These are phyloP conservation scores for Thereva unica DNA, from an alignment of 2,888 invertebrate species.

Conservation along the genomic window DNA sequence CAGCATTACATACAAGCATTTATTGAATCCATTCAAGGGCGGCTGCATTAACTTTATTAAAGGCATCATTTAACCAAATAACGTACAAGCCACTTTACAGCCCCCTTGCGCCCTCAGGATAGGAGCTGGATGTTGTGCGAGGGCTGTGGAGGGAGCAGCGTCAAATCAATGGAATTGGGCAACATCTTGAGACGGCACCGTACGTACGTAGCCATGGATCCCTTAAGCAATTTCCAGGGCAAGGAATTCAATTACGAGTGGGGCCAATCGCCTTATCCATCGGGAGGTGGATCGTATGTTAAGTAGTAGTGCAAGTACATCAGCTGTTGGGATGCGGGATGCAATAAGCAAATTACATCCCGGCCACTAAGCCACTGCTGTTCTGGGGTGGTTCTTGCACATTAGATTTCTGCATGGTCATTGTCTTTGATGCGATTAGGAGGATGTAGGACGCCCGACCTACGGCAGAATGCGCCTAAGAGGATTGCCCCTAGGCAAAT, in stretches of 20 bases:
- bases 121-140: too few species aligned
- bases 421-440: too few species aligned
- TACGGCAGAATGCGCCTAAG: too few species aligned
- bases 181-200: conserved; percentile 26
- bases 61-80: conserved; percentile 22
- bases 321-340: too few species aligned
- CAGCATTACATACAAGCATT: background rate
- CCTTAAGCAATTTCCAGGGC: conserved; percentile 28
- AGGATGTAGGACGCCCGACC: too few species aligned
- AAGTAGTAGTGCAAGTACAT: background rate
- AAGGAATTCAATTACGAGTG: conserved; percentile 27
- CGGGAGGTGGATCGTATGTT: background rate
- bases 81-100: conserved; percentile 18
- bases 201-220: conserved; percentile 8
- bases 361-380: too few species aligned
- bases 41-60: conserved; percentile 22
- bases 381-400: too few species aligned
- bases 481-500: too few species aligned
- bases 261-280: conserved; percentile 9
- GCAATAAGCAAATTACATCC: too few species aligned
- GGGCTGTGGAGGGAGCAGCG: background rate
- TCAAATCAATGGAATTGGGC: conserved; percentile 30
- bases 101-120: conserved; percentile 18
- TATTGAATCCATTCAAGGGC: too few species aligned
- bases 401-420: too few species aligned